Evolutionary conservation across 2,113 vertebrate species (phyloP), one percentile per base, ranked within the genome.

Genomic region (Antigone vipio): DNA sequence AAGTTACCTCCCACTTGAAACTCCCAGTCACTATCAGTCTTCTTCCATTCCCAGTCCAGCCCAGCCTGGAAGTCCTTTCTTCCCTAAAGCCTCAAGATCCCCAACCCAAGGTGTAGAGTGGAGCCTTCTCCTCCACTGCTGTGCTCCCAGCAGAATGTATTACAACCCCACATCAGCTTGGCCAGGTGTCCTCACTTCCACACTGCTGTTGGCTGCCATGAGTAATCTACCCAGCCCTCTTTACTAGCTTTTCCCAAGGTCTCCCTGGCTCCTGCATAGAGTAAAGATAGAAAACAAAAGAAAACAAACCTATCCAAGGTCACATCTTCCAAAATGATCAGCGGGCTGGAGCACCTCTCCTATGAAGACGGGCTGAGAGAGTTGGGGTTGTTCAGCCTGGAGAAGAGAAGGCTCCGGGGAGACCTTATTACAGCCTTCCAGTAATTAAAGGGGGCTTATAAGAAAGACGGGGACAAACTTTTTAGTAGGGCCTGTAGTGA

Each of bases 101-200:
- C 9, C 38, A 64, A 2, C 20, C 81, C 32, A 55, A 14, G 32
- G 8, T 49, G 17, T 63, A 29, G 32, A 73, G 29, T 45, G n/a
- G 15, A 85, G 5, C 23, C 23, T 32, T n/a, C 13, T 68, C 35
- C 40, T 71, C 35, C 38, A 32, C n/a, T 0, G 0, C 47, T 58
- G 5, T 55, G n/a, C 21, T 50, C 18, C 6, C 38, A 50, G 23
- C 13, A 21, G 10, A 85, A 38, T 27, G 9, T 63, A 4, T 59
- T 44, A 73, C 49, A 68, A 35, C 3, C 7, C 42, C 24, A 50
- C 22, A 22, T 40, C 27, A 73, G 21, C 23, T 59, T 81, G 42
- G 27, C 49, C 44, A 30, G 29, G 49, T 77, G 44, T 64, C 44
- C 22, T 63, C 27, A 44, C 58, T 76, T 58, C 20, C 22, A 32